phyloP scores from a whole-genome alignment of 2,113 vertebrate species.

The Holacanthus passer region DNA sequence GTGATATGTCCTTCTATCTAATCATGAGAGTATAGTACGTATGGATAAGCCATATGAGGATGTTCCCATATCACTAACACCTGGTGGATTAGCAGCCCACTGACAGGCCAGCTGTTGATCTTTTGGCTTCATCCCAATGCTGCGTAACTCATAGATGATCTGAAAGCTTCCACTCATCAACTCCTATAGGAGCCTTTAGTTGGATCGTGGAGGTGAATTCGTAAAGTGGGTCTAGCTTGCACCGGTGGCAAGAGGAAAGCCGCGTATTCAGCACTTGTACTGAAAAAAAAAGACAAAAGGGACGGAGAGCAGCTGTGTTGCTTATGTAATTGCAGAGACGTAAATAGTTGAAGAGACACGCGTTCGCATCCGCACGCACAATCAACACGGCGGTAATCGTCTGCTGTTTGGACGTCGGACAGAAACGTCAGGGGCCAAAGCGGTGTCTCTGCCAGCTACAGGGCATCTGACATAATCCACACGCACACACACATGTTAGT shows the following conservation, averaged over 20 bases:
- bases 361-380: slow-evolving; percentile 4
- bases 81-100: slow-evolving; percentile 68
- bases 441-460: slow-evolving; percentile 53
- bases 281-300: slow-evolving; percentile 29
- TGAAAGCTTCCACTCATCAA: slow-evolving; percentile 35
- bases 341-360: slow-evolving; percentile 24
- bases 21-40: slow-evolving; percentile 53
- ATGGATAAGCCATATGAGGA: slow-evolving; percentile 59
- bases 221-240: neutral
- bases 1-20: slow-evolving; percentile 30
- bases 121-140: slow-evolving; percentile 51
- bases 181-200: neutral
- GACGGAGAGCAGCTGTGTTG: slow-evolving; percentile 51
- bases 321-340: slow-evolving; percentile 56
- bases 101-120: slow-evolving; percentile 73
- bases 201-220: neutral
- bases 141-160: slow-evolving; percentile 44
- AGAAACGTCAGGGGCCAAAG: slow-evolving; percentile 62
- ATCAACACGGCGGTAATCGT: slow-evolving; percentile 46
- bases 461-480: slow-evolving; percentile 61
- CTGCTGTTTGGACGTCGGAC: slow-evolving; percentile 61
- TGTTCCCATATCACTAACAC: slow-evolving; percentile 69
- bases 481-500: slow-evolving; percentile 25
- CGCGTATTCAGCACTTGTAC: slow-evolving; percentile 32
- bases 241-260: slow-evolving; percentile 13